Percentiles rank a stretch among this genome's conserved stretches.
Evolutionary conservation across 2,113 vertebrate genomes (phyloP).

Genomic region (Lophius piscatorius): DNA sequence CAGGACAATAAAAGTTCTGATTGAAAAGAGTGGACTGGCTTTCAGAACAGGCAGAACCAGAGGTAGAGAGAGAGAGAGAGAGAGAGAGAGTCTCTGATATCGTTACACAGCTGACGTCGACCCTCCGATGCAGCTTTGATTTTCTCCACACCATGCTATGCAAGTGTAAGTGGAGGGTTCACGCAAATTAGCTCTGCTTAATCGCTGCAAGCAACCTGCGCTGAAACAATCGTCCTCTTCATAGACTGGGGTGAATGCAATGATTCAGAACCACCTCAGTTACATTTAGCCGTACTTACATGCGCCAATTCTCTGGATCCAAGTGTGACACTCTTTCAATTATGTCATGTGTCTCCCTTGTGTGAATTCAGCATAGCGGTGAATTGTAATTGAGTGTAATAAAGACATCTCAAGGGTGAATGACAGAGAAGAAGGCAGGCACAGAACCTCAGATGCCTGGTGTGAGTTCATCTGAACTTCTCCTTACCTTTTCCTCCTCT

Average conservation of each 20-base stretch:
- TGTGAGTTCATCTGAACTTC: slow-evolving; percentile 26
- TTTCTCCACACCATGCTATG: slow-evolving; percentile 28
- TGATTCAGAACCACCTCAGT: slow-evolving; percentile 33
- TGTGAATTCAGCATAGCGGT: slow-evolving; percentile 46
- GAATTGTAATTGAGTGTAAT: slow-evolving; percentile 52
- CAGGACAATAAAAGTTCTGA: slow-evolving; percentile 56
- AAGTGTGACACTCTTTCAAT: slow-evolving; percentile 52
- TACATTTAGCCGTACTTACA: slow-evolving; percentile 43
- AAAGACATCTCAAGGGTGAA: slow-evolving; percentile 47
- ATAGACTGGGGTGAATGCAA: slow-evolving; percentile 9
- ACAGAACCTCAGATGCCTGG: slow-evolving; percentile 27
- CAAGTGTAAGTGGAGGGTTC: slow-evolving; percentile 23
- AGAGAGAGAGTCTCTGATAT: slow-evolving; percentile 16
- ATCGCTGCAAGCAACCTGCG: slow-evolving; percentile 9
- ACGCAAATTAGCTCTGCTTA: slow-evolving; percentile 34
- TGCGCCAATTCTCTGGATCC: slow-evolving; percentile 49
- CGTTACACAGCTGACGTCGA: slow-evolving; percentile 58
- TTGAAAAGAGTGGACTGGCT: slow-evolving; percentile 45
- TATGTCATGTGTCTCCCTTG: slow-evolving; percentile 31
- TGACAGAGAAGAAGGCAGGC: slow-evolving; percentile 37
- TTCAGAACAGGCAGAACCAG: slow-evolving; percentile 4
- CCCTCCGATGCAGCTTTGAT: slow-evolving; percentile 41
- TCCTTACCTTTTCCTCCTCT: neutral
- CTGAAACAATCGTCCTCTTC: slow-evolving; percentile 22
- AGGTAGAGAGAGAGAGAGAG: slow-evolving; percentile 20